phyloP scores from a whole-genome alignment of 2,797 vertebrate genomes.

The Fratercula arctica region DNA sequence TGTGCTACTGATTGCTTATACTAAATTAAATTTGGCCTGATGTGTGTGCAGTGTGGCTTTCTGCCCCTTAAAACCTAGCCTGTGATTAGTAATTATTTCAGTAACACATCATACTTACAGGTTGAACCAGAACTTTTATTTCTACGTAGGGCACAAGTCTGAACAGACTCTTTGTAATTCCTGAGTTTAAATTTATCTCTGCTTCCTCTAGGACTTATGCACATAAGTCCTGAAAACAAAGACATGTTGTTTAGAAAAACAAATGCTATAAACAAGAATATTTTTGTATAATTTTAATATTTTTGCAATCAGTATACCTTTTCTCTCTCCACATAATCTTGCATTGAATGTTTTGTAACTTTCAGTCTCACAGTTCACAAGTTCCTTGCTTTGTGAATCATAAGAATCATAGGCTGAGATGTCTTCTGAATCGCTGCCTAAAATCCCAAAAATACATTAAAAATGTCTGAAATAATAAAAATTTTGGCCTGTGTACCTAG shows the following conservation, averaged over 20 bases:
- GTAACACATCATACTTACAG: conserved; percentile 32
- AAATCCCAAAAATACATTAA: not conserved
- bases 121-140: not conserved
- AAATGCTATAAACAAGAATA: not conserved
- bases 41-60: not conserved
- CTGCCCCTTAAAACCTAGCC: not conserved
- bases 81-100: not conserved
- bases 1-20: not conserved
- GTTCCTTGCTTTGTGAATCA: not conserved
- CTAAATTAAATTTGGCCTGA: not conserved
- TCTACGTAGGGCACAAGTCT: not conserved
- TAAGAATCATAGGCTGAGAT: not conserved
- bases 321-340: not conserved
- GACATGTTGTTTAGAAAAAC: not conserved
- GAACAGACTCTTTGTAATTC: conserved; percentile 1
- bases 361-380: not conserved
- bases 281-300: not conserved
- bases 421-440: conserved; percentile 57
- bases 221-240: conserved; percentile 51
- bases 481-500: not conserved
- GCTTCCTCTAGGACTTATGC: conserved; percentile 8
- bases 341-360: not conserved
- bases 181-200: conserved; percentile 3
- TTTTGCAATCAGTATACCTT: conserved; percentile 20
- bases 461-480: not conserved